Percentiles rank a stretch among this genome's conserved stretches.
These are phyloP conservation scores for Porphyrio hochstetteri DNA, from an alignment of 2,113 vertebrate genomes.

Conservation along the genomic window DNA sequence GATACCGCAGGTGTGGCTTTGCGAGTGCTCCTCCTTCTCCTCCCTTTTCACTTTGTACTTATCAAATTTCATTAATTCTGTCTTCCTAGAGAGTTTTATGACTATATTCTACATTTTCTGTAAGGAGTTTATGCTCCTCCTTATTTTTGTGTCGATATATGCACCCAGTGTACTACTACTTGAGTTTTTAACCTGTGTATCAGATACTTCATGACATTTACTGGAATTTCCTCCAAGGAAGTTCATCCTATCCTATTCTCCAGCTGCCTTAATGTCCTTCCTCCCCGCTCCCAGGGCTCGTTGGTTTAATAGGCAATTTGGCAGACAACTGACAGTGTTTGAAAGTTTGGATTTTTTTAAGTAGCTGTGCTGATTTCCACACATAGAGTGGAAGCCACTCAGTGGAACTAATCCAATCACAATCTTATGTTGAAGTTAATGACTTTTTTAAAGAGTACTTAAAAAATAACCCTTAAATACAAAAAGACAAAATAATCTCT, in stretches of 20 bases:
- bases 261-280: neutral
- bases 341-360: neutral
- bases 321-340: neutral
- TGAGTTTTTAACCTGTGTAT: neutral
- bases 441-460: neutral
- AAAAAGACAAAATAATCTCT: neutral
- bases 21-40: neutral
- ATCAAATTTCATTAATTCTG: neutral
- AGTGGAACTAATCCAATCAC: neutral
- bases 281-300: neutral
- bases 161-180: neutral
- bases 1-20: neutral
- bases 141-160: neutral
- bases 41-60: neutral
- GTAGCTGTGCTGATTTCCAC: neutral
- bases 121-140: neutral
- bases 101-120: neutral
- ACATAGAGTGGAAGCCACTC: neutral
- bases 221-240: constrained; percentile 34
- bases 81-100: neutral
- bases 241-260: neutral
- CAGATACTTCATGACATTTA: neutral
- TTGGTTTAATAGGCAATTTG: constrained; percentile 9
- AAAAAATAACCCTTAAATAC: neutral
- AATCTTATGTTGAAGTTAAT: neutral